A percentile compares a stretch with the other conserved stretches of the same genome.
phyloP scores from a whole-genome alignment of 35 echinoderm and acorn worm species.

The Patiria miniata region DNA sequence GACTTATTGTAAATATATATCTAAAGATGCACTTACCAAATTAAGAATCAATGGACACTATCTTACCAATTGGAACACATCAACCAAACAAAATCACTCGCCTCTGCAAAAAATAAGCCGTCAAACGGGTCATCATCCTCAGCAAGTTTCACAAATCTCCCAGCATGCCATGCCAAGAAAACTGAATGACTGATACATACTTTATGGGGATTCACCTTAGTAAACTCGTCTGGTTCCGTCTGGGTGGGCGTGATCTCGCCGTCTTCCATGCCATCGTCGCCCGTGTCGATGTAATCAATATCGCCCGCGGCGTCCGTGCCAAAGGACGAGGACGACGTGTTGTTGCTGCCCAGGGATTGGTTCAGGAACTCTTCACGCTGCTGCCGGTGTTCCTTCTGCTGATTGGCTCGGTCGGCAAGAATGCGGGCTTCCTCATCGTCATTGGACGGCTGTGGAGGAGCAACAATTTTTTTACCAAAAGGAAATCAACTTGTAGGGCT shows the following conservation, averaged over 20 bases:
- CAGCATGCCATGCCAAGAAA: slow-evolving; percentile 24
- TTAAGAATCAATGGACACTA: neutral
- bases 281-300: slow-evolving; percentile 79
- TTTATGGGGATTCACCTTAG: slow-evolving; percentile 81
- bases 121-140: neutral
- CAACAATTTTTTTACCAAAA: neutral
- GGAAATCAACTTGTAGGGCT: too few relatives aligned
- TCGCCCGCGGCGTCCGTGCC: slow-evolving; percentile 45
- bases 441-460: slow-evolving; percentile 52
- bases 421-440: slow-evolving; percentile 86
- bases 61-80: neutral
- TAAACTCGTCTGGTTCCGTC: slow-evolving; percentile 79
- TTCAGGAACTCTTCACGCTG: slow-evolving; percentile 60
- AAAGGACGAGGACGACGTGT: slow-evolving; percentile 45
- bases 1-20: too few relatives aligned
- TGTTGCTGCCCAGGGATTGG: slow-evolving; percentile 28
- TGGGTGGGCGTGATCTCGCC: slow-evolving; percentile 59
- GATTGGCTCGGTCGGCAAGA: slow-evolving; percentile 80
- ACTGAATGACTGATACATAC: slow-evolving; percentile 71
- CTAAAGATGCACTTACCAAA: neutral
- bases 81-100: neutral
- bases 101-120: neutral
- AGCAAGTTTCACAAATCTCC: neutral
- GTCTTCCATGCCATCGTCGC: slow-evolving; percentile 56
- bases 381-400: slow-evolving; percentile 81